Conservation (phyloP, 2,797 vertebrate species). For the Chelmon rostratus region DNA sequence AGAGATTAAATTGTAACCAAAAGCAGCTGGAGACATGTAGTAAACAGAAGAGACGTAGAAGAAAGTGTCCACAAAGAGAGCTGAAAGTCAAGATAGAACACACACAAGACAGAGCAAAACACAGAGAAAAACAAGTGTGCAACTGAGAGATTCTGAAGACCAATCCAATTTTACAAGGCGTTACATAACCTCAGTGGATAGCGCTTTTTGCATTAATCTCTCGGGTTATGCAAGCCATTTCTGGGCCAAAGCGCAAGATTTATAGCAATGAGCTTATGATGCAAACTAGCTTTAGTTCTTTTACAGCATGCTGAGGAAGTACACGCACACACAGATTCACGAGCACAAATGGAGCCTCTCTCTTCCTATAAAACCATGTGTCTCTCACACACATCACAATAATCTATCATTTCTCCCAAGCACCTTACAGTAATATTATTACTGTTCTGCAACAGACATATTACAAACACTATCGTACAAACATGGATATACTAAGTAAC, state of each 20-base stretch:
- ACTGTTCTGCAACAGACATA: no score
- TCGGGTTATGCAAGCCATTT: conserved; percentile 62
- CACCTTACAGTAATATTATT: no score
- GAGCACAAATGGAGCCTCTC: conserved; percentile 1
- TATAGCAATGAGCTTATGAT: conserved; percentile 64
- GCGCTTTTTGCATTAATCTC: conserved; percentile 71
- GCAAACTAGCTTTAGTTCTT: conserved; percentile 59
- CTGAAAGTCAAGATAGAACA: conserved; percentile 16
- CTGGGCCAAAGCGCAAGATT: conserved; percentile 46
- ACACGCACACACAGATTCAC: conserved; percentile 3
- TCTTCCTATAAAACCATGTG: not conserved
- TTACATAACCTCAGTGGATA: conserved; percentile 52
- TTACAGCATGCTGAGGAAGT: conserved; percentile 11
- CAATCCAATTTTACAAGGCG: conserved; percentile 50
- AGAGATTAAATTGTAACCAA: not conserved
- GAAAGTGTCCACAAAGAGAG: not conserved
- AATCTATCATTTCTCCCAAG: no score
- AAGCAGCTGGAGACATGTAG: not conserved
- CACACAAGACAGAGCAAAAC: not conserved
- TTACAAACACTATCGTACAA: no score
- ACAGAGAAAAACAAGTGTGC: conserved; percentile 37
- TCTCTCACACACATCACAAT: not conserved
- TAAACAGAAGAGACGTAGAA: not conserved
- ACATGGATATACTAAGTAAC: no score
- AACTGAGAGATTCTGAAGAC: conserved; percentile 40